Evolutionary conservation across 2,113 vertebrate genomes (phyloP).

Genomic region (Scophthalmus maximus): DNA sequence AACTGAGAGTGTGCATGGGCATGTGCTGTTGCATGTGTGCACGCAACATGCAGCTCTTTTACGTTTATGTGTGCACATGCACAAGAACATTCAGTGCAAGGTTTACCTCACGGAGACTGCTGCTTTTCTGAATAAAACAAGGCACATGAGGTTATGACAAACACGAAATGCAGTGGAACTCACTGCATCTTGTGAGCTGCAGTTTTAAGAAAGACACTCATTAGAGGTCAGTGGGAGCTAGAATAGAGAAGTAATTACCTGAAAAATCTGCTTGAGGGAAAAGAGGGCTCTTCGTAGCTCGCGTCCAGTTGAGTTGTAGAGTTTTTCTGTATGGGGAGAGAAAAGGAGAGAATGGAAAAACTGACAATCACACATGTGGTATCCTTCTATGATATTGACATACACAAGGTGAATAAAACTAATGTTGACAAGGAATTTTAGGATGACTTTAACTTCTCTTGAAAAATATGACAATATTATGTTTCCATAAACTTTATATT

Average conservation of each 20-base stretch:
- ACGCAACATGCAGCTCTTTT: not conserved
- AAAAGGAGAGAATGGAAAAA: constrained; percentile 17
- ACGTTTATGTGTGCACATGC: not conserved
- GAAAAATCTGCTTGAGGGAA: constrained; percentile 99
- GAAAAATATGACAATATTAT: no score
- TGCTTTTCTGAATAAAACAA: no score
- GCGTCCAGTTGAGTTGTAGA: constrained; percentile 94
- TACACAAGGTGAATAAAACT: constrained; percentile 9
- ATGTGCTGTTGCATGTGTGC: constrained; percentile 22
- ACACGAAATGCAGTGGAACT: not conserved
- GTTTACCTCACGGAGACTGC: not conserved
- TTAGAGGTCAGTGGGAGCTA: not conserved
- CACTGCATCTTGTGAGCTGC: not conserved
- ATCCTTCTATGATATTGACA: constrained; percentile 22
- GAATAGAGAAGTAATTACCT: constrained; percentile 83
- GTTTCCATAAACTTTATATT: no score
- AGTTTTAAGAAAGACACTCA: constrained; percentile 2
- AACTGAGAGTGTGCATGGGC: no score
- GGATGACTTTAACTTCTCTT: constrained; percentile 12
- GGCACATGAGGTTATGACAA: constrained; percentile 6
- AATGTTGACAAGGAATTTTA: not conserved
- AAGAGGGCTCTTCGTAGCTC: constrained; percentile 96
- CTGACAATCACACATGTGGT: constrained; percentile 32
- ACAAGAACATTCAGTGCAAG: not conserved
- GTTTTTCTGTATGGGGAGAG: constrained; percentile 87